Evolutionary conservation across 1,140 invertebrate species (phyloP), one percentile per base, ranked within the genome.

Genomic region (Lordiphosa mommai): DNA sequence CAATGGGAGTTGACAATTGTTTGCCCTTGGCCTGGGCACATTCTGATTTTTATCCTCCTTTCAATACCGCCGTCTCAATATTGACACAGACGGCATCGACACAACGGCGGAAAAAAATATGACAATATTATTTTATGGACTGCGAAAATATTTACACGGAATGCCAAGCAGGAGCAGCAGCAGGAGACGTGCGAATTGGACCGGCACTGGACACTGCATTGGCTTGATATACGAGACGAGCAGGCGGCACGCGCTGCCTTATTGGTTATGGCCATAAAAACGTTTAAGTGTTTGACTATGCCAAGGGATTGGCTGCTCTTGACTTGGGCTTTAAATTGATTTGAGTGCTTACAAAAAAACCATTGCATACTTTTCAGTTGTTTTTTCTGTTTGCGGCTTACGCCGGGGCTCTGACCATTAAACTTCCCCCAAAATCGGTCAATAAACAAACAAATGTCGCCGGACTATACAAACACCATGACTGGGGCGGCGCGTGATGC

Each of bases 361-460:
- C 23, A 27, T 27, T 7, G 23, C 23, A 27, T 27, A 27, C 23
- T 27, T 34, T 20, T 47, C 20, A 27, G 10, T 43, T 43, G 29
- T 47, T 27, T 37, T 38, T 55, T 27, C 7, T 7, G 47, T 60
- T 61, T 77, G 69, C 61, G 61, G 59, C 58, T 61, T 72, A n/a
- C n/a, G n/a, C n/a, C n/a, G n/a, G n/a, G n/a, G n/a, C n/a, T n/a
- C n/a, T 68, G 74, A 70, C 74, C 70, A 70, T 70, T 66, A 53
- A 73, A 56, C 51, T 27, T 27, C 56, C 74, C 84, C 53, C 72
- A 65, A 79, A 87, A 80, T 87, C 85, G 85, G 71, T 74, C 85
- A 85, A 87, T 87, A 87, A 87, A 72, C 79, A 87, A 87, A 87
- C 85, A 87, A 87, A 82, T 61, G 69, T 68, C 76, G 65, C 71